Base-by-base conservation (phyloP, 2,797 vertebrate genomes). In the Oreochromis mossambicus region DNA sequence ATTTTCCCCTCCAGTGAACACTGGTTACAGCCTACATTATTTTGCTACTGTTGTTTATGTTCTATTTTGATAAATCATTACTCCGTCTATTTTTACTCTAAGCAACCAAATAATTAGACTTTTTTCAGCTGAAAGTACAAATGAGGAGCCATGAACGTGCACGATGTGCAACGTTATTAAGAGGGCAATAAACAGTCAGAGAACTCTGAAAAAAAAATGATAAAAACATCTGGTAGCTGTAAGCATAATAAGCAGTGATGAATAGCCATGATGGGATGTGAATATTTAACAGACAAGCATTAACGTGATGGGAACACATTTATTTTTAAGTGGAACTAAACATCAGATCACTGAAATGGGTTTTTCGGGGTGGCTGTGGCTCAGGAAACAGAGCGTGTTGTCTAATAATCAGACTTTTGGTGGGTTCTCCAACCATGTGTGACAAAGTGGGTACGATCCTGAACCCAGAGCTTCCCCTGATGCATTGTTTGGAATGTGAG, bases 21-120 rank as follows among this genome's bases (percentile, higher is more conserved):
- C 14, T 24, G 56, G 81, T 50, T 50, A 24, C n/a, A 77, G 10
- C 79, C 41, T 68, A 54, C 61, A 38, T 29, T 50, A 50, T 50
- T 75, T 29, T 1, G 2, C 43, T 32, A 32, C 43, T 50, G 52
- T 79, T 56, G 17, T 80, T 81, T 84, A 70, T 87, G 50, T 54
- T 56, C 36, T 46, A 43, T 38, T 80, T 80, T 68, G 14, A 82
- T 68, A 54, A 34, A 15, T 70, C 7, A 7, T 80, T 46, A 70
- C 26, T 50, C n/a, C 4, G 6, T 85, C 81, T 92, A 63, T 83
- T 84, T 86, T 91, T 63, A 76, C 36, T 56, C 63, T 4, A 81
- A 81, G n/a, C 38, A 58, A 75, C 21, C 78, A 51, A 87, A 84
- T 87, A 89, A 91, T 89, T 87, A 87, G 46, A 43, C 19, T 34